Conservation (phyloP, 2,113 vertebrate species). For the Cebidichthys violaceus region DNA sequence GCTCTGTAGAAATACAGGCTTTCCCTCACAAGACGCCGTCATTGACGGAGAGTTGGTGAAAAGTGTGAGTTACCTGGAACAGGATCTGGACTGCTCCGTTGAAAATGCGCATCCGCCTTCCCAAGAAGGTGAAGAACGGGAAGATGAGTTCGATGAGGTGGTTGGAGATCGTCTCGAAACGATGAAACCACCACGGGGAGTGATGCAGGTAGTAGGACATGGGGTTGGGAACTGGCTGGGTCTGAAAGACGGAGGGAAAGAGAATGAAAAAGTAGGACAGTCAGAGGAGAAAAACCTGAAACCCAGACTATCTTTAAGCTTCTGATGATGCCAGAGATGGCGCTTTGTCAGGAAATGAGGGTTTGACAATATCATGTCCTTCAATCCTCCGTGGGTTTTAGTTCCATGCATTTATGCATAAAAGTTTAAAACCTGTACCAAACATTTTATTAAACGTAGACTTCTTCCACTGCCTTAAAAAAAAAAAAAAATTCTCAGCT, state of each 20-base stretch:
- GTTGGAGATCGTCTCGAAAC: slow-evolving; percentile 88
- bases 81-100: slow-evolving; percentile 91
- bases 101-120: slow-evolving; percentile 85
- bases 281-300: neutral
- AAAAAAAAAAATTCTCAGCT: neutral
- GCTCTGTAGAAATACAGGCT: neutral
- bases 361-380: neutral
- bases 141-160: slow-evolving; percentile 92
- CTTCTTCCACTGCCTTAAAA: neutral
- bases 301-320: neutral
- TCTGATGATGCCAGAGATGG: neutral
- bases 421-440: no score
- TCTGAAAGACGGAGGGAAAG: slow-evolving; percentile 79
- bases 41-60: neutral
- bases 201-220: slow-evolving; percentile 92
- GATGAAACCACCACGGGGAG: slow-evolving; percentile 92
- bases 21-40: neutral
- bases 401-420: neutral
- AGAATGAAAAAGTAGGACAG: neutral
- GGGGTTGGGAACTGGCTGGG: slow-evolving; percentile 94
- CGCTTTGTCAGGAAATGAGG: neutral
- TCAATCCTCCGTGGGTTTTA: accelerated
- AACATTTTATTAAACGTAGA: slow-evolving; percentile 11
- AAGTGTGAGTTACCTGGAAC: slow-evolving; percentile 88
- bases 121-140: slow-evolving; percentile 91